Evolutionary conservation across 1,140 invertebrate species (phyloP).

Genomic region (Caenorhabditis remanei): DNA sequence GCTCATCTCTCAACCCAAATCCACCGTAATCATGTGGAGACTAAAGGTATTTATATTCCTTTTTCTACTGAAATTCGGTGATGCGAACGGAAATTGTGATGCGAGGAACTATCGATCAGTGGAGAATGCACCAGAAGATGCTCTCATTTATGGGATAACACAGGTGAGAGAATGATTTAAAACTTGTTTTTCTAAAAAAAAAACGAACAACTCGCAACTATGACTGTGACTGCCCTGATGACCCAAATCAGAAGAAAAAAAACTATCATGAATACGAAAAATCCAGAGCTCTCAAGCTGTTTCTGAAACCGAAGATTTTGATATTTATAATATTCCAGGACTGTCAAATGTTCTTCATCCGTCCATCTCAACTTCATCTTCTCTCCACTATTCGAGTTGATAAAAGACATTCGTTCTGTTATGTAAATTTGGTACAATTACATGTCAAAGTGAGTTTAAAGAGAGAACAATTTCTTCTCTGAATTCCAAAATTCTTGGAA

Average conservation of each 20-base stretch:
- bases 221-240: too few relatives aligned
- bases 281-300: too few relatives aligned
- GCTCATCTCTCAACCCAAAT: conserved; percentile 44
- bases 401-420: conserved; percentile 51
- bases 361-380: conserved; percentile 53
- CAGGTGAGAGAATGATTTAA: background rate
- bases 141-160: conserved; percentile 44
- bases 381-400: conserved; percentile 50
- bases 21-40: conserved; percentile 46
- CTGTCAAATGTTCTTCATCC: conserved; percentile 61
- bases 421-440: conserved; percentile 51
- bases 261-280: too few relatives aligned
- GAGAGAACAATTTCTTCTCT: background rate
- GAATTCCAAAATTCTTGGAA: background rate
- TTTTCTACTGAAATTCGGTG: background rate
- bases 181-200: background rate
- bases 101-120: background rate
- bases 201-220: too few relatives aligned
- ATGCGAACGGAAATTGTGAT: conserved; percentile 3
- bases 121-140: conserved; percentile 19
- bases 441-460: conserved; percentile 42
- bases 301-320: background rate
- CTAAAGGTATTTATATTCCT: background rate
- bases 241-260: too few relatives aligned
- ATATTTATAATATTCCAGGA: conserved; percentile 19